Evolutionary conservation across 2,888 invertebrate species (phyloP).

Genomic region (Minunthozetes semirufus): DNA sequence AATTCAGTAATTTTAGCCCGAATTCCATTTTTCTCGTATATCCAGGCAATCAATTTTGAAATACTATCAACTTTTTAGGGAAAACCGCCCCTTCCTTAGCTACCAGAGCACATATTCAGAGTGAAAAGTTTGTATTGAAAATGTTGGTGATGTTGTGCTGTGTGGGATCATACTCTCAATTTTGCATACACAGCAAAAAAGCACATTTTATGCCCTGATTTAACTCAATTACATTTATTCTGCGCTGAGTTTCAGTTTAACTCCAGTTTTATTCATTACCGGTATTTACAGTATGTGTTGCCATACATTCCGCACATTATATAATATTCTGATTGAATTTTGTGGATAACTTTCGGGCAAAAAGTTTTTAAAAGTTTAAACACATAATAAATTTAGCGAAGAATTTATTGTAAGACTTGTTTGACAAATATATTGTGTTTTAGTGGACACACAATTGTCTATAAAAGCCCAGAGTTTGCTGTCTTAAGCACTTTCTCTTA

Average conservation of each 20-base stretch:
- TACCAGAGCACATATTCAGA: not conserved
- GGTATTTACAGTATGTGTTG: not conserved
- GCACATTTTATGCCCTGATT: not conserved
- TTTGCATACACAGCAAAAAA: not conserved
- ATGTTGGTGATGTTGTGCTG: not conserved
- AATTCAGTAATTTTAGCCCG: no score
- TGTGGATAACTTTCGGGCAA: not conserved
- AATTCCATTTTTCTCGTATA: no score
- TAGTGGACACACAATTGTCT: not conserved
- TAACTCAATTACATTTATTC: not conserved
- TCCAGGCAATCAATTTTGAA: no score
- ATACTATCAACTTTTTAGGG: no score
- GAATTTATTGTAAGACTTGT: not conserved
- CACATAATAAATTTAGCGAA: not conserved
- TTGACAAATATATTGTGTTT: not conserved
- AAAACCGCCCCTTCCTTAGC: no score
- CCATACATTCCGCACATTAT: not conserved
- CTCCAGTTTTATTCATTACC: not conserved
- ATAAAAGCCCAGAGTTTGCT: not conserved
- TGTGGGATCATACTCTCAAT: not conserved
- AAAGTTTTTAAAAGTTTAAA: not conserved
- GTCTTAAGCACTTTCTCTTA: conserved; percentile 5
- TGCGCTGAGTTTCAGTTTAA: not conserved
- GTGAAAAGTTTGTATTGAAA: not conserved
- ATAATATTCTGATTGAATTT: not conserved